phyloP scores from a whole-genome alignment of 2,797 vertebrate genomes.

The Coreius guichenoti region DNA sequence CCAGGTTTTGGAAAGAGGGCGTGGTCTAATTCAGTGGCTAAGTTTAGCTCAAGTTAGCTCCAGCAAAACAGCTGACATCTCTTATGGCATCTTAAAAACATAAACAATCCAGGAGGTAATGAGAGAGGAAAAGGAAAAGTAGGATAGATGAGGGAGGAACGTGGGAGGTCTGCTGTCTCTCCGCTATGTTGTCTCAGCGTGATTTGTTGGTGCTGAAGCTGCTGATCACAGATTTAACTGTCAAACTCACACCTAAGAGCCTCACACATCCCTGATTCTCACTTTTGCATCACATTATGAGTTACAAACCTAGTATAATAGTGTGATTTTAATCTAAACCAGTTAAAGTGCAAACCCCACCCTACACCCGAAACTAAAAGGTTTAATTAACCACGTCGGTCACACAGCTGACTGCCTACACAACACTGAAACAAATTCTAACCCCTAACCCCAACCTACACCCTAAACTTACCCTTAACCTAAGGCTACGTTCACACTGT shows the following conservation, averaged over 20 bases:
- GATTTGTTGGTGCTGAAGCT: conserved; percentile 38
- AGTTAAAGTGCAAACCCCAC: not conserved
- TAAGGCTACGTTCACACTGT: no score
- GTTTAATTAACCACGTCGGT: not conserved
- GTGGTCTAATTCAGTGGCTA: not conserved
- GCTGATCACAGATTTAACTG: conserved; percentile 53
- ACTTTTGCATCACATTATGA: conserved; percentile 49
- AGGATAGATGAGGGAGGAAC: conserved; percentile 54
- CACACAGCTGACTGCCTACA: not conserved
- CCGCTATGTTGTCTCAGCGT: conserved; percentile 20
- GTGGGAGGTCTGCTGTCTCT: conserved; percentile 30
- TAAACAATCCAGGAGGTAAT: conserved; percentile 30
- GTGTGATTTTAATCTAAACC: not conserved
- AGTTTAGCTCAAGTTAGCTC: conserved; percentile 8
- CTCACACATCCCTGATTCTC: conserved; percentile 49
- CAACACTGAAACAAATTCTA: no score
- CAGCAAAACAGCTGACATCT: not conserved
- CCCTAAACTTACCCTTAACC: no score
- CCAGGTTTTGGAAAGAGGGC: not conserved
- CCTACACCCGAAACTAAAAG: not conserved
- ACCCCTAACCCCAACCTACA: no score
- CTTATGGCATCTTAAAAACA: not conserved
- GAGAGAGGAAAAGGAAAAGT: not conserved
- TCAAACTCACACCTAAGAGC: conserved; percentile 43
- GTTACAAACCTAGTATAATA: not conserved